Percentiles rank a stretch among this genome's conserved stretches.
These are phyloP conservation scores for Meiosimyza platycephala DNA, from an alignment of 2,888 invertebrate genomes.

Conservation along the genomic window DNA sequence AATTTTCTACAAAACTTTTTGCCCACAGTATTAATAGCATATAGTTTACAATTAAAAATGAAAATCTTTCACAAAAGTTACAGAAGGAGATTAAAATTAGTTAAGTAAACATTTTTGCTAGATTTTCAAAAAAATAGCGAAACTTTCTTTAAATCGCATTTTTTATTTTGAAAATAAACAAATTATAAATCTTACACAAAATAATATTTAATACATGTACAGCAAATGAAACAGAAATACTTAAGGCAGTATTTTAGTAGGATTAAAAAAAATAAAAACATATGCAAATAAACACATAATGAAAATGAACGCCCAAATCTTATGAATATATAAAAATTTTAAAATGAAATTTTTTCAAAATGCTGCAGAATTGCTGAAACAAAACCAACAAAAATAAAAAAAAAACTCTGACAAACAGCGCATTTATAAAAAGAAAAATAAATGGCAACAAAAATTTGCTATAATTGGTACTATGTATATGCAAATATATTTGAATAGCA, in stretches of 20 bases:
- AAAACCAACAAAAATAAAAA: background rate
- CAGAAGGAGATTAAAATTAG: constrained; percentile 17
- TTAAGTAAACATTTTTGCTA: background rate
- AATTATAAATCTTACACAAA: background rate
- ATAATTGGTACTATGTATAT: constrained; percentile 20
- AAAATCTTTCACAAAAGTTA: constrained; percentile 7
- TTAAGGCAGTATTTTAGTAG: background rate
- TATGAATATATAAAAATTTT: constrained; percentile 56
- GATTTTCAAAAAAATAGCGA: background rate
- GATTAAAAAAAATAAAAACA: constrained; percentile 24
- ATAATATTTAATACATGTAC: constrained; percentile 1
- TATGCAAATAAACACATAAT: constrained; percentile 44
- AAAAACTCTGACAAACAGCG: background rate
- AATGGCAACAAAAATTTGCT: constrained; percentile 15
- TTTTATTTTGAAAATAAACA: background rate
- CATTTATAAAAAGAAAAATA: background rate
- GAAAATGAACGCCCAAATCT: constrained; percentile 66
- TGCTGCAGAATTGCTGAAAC: constrained; percentile 8
- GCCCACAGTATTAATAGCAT: constrained; percentile 16
- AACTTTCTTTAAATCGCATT: background rate
- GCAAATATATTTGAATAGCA: background rate
- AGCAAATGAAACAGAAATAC: background rate
- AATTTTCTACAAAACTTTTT: background rate
- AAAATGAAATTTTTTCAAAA: constrained; percentile 12
- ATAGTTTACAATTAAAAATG: background rate